Percentiles rank a stretch among this genome's conserved stretches.
phyloP scores from a whole-genome alignment of 2,113 vertebrate species.

The Atlantisia rogersi region DNA sequence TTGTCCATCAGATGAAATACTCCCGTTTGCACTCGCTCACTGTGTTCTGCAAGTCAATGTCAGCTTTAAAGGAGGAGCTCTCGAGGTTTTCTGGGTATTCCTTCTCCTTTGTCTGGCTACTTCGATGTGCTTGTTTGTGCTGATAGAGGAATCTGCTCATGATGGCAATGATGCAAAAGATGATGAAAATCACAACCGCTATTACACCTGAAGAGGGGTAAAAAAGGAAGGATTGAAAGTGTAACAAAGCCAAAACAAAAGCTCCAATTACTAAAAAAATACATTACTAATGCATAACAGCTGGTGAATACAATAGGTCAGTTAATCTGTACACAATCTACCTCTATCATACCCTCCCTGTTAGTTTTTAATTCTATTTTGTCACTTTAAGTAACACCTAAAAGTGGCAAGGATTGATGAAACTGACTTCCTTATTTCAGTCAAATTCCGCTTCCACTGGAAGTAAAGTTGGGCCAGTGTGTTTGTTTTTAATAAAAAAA shows the following conservation, averaged over 20 bases:
- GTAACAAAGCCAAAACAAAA: background rate
- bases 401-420: background rate
- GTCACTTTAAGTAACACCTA: background rate
- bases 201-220: slow-evolving; percentile 82
- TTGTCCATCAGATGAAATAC: slow-evolving; percentile 91
- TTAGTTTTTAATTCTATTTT: background rate
- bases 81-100: slow-evolving; percentile 86
- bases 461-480: background rate
- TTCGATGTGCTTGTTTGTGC: slow-evolving; percentile 84
- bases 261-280: background rate
- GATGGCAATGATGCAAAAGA: slow-evolving; percentile 86
- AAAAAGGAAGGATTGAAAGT: background rate
- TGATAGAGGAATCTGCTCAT: slow-evolving; percentile 91
- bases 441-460: background rate
- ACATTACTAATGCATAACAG: background rate
- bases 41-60: slow-evolving; percentile 90
- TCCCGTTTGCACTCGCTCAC: slow-evolving; percentile 93
- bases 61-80: slow-evolving; percentile 88
- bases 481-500: background rate
- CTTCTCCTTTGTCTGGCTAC: slow-evolving; percentile 84
- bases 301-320: background rate
- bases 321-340: background rate
- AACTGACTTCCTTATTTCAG: background rate
- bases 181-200: slow-evolving; percentile 90
- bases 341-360: background rate